Evolutionary conservation across 2,888 invertebrate genomes (phyloP).

Genomic region (Agelastica alni): DNA sequence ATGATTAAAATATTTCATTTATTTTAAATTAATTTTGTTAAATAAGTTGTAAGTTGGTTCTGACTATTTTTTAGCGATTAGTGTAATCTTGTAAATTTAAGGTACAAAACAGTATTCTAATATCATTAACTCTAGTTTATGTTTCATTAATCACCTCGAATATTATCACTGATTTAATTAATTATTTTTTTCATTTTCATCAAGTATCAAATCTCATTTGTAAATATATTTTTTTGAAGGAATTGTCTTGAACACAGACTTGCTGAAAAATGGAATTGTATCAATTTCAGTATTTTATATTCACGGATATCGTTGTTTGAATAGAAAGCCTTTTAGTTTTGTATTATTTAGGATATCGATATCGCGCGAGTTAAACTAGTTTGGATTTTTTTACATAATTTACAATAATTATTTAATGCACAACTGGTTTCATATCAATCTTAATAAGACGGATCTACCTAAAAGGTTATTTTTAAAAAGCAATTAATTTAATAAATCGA

Average conservation of each 20-base stretch:
- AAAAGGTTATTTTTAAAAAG: no score
- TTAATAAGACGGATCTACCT: no score
- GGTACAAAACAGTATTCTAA: slow-evolving; percentile 19
- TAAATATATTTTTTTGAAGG: not conserved
- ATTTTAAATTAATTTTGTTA: not conserved
- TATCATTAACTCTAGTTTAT: no score
- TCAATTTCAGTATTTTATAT: slow-evolving; percentile 15
- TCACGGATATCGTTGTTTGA: no score
- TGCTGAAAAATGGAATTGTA: slow-evolving; percentile 11
- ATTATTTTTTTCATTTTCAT: not conserved
- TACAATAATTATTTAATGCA: no score
- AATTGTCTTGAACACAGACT: not conserved
- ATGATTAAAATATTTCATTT: no score
- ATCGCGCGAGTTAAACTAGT: no score
- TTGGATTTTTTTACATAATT: no score
- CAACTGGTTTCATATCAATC: no score
- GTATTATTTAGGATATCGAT: no score
- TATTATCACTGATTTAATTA: not conserved
- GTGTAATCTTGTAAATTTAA: slow-evolving; percentile 6
- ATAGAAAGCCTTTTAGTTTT: no score
- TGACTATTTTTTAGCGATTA: slow-evolving; percentile 4
- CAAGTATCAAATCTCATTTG: not conserved
- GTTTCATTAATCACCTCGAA: not conserved
- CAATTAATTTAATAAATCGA: no score
- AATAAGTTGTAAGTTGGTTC: not conserved